Base-by-base conservation (phyloP, 2,888 invertebrate genomes). In the Drosophila greeni region DNA sequence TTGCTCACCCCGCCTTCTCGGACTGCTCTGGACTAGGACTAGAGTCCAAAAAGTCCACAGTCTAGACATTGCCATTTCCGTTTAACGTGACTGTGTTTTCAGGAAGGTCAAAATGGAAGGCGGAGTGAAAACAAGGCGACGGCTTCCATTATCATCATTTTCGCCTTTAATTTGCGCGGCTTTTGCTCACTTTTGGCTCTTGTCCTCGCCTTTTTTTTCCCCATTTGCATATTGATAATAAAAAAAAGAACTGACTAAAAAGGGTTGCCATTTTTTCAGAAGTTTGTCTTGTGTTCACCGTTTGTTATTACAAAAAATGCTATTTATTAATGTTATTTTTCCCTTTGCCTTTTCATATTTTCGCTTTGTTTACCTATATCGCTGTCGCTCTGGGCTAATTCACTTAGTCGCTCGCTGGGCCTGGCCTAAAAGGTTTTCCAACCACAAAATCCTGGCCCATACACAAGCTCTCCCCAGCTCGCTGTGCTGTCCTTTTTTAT, bases 1-100 rank as follows among this genome's bases (percentile, higher is more conserved):
- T 76, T 75, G 48, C 61, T 55, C 66, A 52, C 54, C 37, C n/a
- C n/a, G n/a, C n/a, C 47, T 3, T 29, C 20, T 16, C 20, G 26
- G 34, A 42, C 43, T 56, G 59, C 42, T 23, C 8, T 43, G 62
- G 51, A 16, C 54, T 54, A 43, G 54, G 60, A 43, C 58, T 43
- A 36, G 52, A 47, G 37, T 53, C 66, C 64, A 58, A 62, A 62
- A 60, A 62, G 69, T 74, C 77, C 66, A 70, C 71, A 73, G 77
- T 79, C 79, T 81, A 80, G 79, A 80, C 79, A 74, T 76, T 74
- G 78, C 82, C 81, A 81, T 81, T 82, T 82, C 81, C 81, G 80
- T 71, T 82, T 73, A 81, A 82, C 80, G 82, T 81, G 79, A 81
- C 69, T 57, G 70, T 70, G 40, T 47, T 55, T 48, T 34, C 66